Base-by-base conservation (phyloP, 2,888 invertebrate genomes). In the Noctua fimbriata region DNA sequence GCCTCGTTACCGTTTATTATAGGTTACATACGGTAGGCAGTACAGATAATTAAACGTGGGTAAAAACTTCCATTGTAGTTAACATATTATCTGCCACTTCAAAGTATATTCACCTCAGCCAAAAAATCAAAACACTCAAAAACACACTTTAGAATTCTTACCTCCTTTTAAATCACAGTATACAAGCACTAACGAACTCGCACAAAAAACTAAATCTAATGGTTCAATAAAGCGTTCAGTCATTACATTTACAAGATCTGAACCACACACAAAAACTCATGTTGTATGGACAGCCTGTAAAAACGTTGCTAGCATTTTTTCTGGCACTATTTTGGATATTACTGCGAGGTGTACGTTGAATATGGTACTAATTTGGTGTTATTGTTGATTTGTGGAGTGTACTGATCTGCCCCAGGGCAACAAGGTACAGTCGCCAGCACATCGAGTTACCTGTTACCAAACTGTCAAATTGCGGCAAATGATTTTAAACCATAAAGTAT, bases 151-250 rank as follows among this genome's bases (percentile, higher is more conserved):
- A n/a, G 14, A 55, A 65, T 55, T 52, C 24, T 18, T 16, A 72
- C 73, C 4, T 44, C 49, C 16, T 49, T 21, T 36, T 55, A 36
- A 47, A 72, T 47, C 44, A 21, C 55, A 18, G 24, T 44, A 28
- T 52, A 24, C n/a, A 58, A 44, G 41, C 18, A 24, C 44, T 44
- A 66, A 49, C 32, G 18, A 65, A 66, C 5, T 81, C 2, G 18
- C 14, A 72, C 32, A 65, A 65, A 65, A 77, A 83, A 79, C 24
- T 16, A 60, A 32, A 41, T 49, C 55, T 79, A 83, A 74, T 84
- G 52, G 28, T 24, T 65, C 18, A 16, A 66, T 55, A 74, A 49
- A 71, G 41, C 49, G 32, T 16, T 10, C 36, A 79, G 79, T 69
- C 73, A 71, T 67, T 60, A 63, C 32, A 12, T n/a, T 67, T 2